A percentile compares a stretch with the other conserved stretches of the same genome.
Conservation (phyloP, 2,888 invertebrate genomes). For the Cryptus armator region DNA sequence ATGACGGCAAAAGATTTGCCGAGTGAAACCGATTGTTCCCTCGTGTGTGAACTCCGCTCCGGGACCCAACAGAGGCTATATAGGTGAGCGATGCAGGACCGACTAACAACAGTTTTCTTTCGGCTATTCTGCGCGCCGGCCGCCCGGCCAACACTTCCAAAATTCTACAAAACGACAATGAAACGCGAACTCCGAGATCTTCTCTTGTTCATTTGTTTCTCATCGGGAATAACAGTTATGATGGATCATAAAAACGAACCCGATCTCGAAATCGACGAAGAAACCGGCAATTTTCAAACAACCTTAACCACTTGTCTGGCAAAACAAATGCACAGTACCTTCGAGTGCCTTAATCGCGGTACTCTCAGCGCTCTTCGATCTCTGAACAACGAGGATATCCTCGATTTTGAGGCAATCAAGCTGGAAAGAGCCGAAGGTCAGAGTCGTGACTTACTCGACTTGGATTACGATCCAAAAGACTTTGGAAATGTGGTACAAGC, state of each 20-base stretch:
- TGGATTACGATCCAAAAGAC: conserved; percentile 91
- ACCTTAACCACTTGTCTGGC: conserved; percentile 78
- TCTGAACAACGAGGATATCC: conserved; percentile 89
- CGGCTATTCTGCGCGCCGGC: conserved; percentile 49
- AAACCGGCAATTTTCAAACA: conserved; percentile 74
- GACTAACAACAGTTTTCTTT: conserved; percentile 78
- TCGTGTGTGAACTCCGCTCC: conserved; percentile 79
- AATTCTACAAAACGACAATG: conserved; percentile 70
- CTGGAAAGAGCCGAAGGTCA: conserved; percentile 88
- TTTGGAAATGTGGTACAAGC: conserved; percentile 87
- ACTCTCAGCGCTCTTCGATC: conserved; percentile 88
- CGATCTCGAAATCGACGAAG: conserved; percentile 71
- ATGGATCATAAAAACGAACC: conserved; percentile 77
- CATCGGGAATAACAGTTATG: conserved; percentile 79
- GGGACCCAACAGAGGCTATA: conserved; percentile 77
- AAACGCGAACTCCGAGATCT: conserved; percentile 73
- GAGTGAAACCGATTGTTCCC: conserved; percentile 84
- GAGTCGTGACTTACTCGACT: conserved; percentile 88
- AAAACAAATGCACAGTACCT: conserved; percentile 74
- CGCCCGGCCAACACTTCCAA: conserved; percentile 11
- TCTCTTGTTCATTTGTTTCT: conserved; percentile 73
- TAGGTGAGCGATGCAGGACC: conserved; percentile 73
- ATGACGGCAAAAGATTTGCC: conserved; percentile 74
- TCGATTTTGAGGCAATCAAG: conserved; percentile 88
- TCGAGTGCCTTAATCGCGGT: conserved; percentile 90